Evolutionary conservation across 2,113 vertebrate genomes (phyloP), one percentile per base, ranked within the genome.

Genomic region (Hippocampus zosterae): DNA sequence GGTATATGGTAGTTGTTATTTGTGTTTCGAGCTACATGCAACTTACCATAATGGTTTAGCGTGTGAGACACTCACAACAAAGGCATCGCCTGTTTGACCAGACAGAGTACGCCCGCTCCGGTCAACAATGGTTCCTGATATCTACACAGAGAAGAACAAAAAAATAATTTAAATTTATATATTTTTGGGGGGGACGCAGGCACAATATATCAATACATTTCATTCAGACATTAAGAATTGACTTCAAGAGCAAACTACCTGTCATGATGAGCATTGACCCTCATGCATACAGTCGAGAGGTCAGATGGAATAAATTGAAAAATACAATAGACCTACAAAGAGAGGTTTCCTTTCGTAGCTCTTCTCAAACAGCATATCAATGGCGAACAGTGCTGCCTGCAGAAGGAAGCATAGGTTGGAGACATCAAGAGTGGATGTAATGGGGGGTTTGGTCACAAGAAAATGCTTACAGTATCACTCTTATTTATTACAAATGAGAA

Each of bases 121-220:
- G 88, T 99, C 97, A 53, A 99, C 95, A 50, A 99, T 95, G 12
- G 97, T 99, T 53, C 97, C 97, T 23, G 97, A 99, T 84, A 99
- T 92, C 97, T 99, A 79, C 41, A 65, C 16, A 3, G 18, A 27
- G 23, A 15, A 65, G n/a, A 18, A 25, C 12, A 50, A 5, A 21
- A 53, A 53, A 53, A n/a, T n/a, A n/a, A 10, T 3, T 52, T 50
- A 10, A 46, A 52, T 42, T 52, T 18, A 13, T 8, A 29, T 7
- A 41, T 29, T 19, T 56, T 7, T 6, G 33, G 33, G 15, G 33
- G 33, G 15, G 44, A 10, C 44, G 16, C 44, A 16, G 44, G 8
- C 53, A 56, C 33, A 37, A 37, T 37, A 33, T 33, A 6, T 37
- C 33, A 37, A 56, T 56, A 25, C 1, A 25, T 21, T 56, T 56